Evolutionary conservation across 2,113 vertebrate genomes (phyloP), one percentile per base, ranked within the genome.

Genomic region (Rhizomys pruinosus): DNA sequence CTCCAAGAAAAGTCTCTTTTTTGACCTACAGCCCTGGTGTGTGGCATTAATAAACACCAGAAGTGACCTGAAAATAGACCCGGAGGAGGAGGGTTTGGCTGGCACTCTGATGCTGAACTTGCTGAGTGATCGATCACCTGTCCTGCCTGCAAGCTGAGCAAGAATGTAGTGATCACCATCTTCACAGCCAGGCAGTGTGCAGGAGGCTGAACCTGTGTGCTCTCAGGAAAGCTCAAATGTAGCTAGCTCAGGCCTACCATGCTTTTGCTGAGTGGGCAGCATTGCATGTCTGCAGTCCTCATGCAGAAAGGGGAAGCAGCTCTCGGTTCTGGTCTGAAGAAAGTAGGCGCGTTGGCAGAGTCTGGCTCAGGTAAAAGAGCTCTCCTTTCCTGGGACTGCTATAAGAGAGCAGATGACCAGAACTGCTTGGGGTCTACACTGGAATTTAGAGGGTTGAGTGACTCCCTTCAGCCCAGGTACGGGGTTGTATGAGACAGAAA

Each of bases 61-160:
- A 74, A 78, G 66, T 92, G 84, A 95, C 87, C 79, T 57, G 92
- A 91, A 98, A 98, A 98, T 98, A 98, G 97, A 96, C 3, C 69
- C 92, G 89, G 91, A 59, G 92, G 94, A 96, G 97, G 95, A 98
- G 96, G 94, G 93, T 92, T 61, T 92, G 91, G 97, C 97, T 95
- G 96, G 97, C 96, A 96, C 93, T 92, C 52, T 97, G 97, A 97
- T 96, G 97, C 97, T 97, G 96, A 98, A 97, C 97, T 98, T 94
- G 97, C 98, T 98, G 97, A 98, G 97, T 97, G 89, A 97, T 98
- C 97, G 89, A 97, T 98, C 97, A 97, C 96, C 97, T 98, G 97
- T 97, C 97, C 96, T 72, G 52, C 93, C 96, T 92, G 63, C 91
- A 91, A 91, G 96, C 95, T 74, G 93, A 96, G 97, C 96, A 97